These are phyloP conservation scores for Eristalis pertinax DNA, from an alignment of 2,888 invertebrate genomes.

Conservation along the genomic window DNA sequence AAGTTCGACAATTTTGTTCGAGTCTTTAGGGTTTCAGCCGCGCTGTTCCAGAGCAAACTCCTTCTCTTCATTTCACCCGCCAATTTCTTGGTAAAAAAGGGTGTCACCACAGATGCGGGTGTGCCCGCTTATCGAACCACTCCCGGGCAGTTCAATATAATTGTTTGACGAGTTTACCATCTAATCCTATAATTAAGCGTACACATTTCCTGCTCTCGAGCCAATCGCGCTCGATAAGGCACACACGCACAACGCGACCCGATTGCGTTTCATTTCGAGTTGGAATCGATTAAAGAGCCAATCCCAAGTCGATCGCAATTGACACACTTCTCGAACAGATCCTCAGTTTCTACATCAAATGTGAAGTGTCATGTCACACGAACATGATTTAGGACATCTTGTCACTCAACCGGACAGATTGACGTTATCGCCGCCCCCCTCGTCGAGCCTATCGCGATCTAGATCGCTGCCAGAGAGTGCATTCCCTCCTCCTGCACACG, in stretches of 20 bases:
- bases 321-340: background rate
- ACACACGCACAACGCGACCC: background rate
- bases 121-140: background rate
- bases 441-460: constrained; percentile 47
- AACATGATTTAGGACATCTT: constrained; percentile 57
- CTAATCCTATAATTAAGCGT: background rate
- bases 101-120: background rate
- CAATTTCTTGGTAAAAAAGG: background rate
- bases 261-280: background rate
- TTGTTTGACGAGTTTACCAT: background rate
- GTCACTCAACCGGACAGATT: constrained; percentile 56
- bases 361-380: constrained; percentile 47
- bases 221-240: background rate
- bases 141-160: background rate
- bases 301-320: background rate
- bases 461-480: background rate
- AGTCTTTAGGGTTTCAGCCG: too few relatives aligned
- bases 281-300: too few relatives aligned
- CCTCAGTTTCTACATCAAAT: constrained; percentile 21
- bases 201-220: background rate
- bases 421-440: background rate
- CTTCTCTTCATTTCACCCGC: background rate
- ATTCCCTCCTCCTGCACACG: background rate
- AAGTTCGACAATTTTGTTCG: too few relatives aligned
- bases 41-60: background rate